Conservation (phyloP, 23 tunicate genomes). For the Clavelina lepadiformis region DNA sequence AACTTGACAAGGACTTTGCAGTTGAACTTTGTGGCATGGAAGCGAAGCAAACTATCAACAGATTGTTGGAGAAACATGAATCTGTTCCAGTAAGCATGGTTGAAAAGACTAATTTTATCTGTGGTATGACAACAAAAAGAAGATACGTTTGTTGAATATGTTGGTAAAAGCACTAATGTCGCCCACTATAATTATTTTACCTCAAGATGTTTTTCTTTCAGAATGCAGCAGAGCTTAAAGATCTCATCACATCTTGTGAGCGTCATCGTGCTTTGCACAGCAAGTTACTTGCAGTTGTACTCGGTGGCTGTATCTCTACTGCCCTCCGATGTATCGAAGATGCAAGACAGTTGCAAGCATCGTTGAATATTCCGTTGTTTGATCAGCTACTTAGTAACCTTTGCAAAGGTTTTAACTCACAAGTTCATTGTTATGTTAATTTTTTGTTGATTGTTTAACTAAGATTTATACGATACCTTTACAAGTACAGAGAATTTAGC, state of each 20-base stretch:
- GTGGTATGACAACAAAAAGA: background rate
- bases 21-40: constrained; percentile 76
- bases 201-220: background rate
- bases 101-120: background rate
- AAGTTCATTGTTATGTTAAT: too few species aligned
- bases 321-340: constrained; percentile 84
- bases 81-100: constrained; percentile 37
- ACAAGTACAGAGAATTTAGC: too few species aligned
- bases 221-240: constrained; percentile 54
- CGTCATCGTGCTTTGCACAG: constrained; percentile 53
- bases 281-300: constrained; percentile 67
- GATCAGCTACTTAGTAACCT: constrained; percentile 53
- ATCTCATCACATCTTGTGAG: constrained; percentile 38
- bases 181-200: too few species aligned
- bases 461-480: too few species aligned
- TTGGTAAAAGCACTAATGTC: too few species aligned
- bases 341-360: constrained; percentile 40
- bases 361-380: constrained; percentile 57
- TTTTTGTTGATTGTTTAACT: too few species aligned
- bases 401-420: constrained; percentile 62
- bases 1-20: constrained; percentile 63
- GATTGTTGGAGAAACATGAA: constrained; percentile 59
- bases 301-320: constrained; percentile 77
- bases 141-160: too few species aligned
- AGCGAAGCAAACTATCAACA: constrained; percentile 50